These are phyloP conservation scores for Galbula dea DNA, from an alignment of 2,113 vertebrate species.

Conservation along the genomic window DNA sequence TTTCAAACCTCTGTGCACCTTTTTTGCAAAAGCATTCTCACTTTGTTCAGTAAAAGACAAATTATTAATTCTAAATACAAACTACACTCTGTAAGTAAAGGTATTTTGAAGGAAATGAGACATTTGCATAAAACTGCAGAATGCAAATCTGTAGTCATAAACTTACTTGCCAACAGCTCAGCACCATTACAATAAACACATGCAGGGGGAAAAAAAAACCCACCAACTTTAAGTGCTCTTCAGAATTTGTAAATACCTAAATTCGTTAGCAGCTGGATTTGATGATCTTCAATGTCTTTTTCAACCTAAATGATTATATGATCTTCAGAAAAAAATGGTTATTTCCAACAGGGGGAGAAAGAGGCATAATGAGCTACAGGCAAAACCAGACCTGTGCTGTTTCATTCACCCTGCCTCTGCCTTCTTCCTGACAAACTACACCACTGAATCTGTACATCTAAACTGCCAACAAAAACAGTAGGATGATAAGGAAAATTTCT, in stretches of 20 bases:
- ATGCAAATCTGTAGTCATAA: background rate
- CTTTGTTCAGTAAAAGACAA: background rate
- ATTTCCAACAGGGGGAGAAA: background rate
- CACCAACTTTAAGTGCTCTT: background rate
- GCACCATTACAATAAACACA: background rate
- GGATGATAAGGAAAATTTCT: conserved; percentile 39
- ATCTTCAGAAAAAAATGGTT: background rate
- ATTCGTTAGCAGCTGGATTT: background rate
- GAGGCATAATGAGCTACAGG: background rate
- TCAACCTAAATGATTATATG: too few relatives aligned
- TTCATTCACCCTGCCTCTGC: background rate
- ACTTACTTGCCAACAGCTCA: background rate
- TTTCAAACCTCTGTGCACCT: background rate
- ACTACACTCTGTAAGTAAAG: background rate
- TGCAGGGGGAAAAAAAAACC: background rate
- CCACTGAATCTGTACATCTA: conserved; percentile 3
- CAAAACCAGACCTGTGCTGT: background rate
- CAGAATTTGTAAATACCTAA: background rate
- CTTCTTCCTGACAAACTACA: background rate
- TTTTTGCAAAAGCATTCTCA: background rate
- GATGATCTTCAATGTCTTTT: too few relatives aligned
- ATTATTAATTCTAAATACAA: conserved; percentile 10
- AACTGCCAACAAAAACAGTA: conserved; percentile 24
- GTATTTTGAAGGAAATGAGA: background rate
- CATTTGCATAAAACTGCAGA: background rate